These are phyloP conservation scores for Drosophila neotestacea DNA, from an alignment of 2,888 invertebrate species.

Conservation along the genomic window DNA sequence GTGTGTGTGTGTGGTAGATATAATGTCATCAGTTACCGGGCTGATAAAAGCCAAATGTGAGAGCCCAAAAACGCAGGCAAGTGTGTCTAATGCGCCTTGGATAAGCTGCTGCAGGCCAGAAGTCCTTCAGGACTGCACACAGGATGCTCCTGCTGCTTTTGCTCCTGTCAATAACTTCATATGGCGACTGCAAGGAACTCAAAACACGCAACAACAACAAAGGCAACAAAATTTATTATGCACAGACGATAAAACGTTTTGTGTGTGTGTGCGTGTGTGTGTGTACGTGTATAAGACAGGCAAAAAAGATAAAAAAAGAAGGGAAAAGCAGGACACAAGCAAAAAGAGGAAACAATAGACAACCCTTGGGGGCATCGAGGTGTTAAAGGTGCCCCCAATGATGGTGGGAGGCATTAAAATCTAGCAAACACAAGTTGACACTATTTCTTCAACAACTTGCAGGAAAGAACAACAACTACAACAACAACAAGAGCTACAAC, in stretches of 20 bases:
- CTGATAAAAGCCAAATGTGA: constrained; percentile 41
- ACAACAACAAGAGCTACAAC: background rate
- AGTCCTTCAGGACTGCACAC: constrained; percentile 12
- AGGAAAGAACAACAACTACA: constrained; percentile 44
- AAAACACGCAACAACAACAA: constrained; percentile 35
- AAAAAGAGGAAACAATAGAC: constrained; percentile 73
- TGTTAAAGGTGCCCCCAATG: constrained; percentile 49
- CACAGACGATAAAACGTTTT: constrained; percentile 80
- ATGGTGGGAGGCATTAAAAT: constrained; percentile 66
- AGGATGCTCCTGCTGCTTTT: constrained; percentile 11
- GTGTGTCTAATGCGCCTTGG: constrained; percentile 69
- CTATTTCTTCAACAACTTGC: constrained; percentile 70
- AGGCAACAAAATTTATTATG: constrained; percentile 72
- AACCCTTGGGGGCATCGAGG: constrained; percentile 55
- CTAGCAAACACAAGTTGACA: constrained; percentile 76
- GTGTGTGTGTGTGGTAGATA: constrained; percentile 32
- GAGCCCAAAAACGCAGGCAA: constrained; percentile 59
- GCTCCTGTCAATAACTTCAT: constrained; percentile 69
- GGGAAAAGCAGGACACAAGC: constrained; percentile 33
- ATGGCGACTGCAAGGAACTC: constrained; percentile 47
- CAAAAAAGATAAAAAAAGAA: constrained; percentile 24
- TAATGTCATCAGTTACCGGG: constrained; percentile 70
- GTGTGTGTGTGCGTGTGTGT: constrained; percentile 47
- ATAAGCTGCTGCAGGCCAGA: constrained; percentile 43
- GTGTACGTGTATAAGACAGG: constrained; percentile 25